Conservation (phyloP, 2,797 vertebrate genomes). For the Lepilemur ruficaudatus region DNA sequence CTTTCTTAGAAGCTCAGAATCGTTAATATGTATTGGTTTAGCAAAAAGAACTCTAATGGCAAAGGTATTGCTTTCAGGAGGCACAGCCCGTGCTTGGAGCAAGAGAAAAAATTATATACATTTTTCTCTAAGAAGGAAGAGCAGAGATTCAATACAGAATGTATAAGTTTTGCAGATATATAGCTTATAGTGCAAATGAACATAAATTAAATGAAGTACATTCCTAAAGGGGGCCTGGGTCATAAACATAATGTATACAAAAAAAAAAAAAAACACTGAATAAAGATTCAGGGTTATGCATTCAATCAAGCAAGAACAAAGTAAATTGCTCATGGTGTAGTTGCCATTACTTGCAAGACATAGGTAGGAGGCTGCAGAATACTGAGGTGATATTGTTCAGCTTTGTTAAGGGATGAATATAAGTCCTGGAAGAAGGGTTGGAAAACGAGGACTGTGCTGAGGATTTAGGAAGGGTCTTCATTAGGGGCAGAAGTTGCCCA, state of each 20-base stretch:
- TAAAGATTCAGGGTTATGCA: neutral
- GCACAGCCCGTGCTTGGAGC: neutral
- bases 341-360: neutral
- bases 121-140: neutral
- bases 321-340: neutral
- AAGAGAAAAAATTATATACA: neutral
- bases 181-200: neutral
- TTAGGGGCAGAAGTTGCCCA: neutral
- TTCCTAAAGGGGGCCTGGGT: neutral
- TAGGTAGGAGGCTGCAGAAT: neutral
- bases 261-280: neutral
- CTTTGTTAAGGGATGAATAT: neutral
- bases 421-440: neutral
- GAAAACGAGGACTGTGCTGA: neutral
- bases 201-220: neutral
- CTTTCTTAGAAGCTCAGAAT: conserved; percentile 39
- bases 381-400: neutral
- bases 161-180: neutral
- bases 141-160: neutral
- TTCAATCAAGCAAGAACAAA: neutral
- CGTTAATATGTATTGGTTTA: neutral
- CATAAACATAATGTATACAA: neutral
- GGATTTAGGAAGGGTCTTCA: neutral
- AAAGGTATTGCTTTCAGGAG: neutral
- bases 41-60: neutral